A percentile compares a stretch with the other conserved stretches of the same genome.
Evolutionary conservation across 2,888 invertebrate species (phyloP).

Genomic region (Aspidiotus destructor): DNA sequence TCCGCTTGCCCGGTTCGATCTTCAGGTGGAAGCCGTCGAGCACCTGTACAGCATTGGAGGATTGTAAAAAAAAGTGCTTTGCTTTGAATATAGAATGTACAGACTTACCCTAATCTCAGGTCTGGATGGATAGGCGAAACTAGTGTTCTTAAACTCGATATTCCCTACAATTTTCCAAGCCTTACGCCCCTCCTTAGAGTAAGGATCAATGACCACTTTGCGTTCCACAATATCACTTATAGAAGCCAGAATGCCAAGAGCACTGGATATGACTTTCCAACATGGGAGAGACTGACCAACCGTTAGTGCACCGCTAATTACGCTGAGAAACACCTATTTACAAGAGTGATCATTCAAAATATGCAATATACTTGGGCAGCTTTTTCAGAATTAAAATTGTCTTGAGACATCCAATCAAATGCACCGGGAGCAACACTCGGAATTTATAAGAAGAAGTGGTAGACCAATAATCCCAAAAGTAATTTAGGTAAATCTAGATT

Average conservation of each 20-base stretch:
- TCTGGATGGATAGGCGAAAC: constrained; percentile 73
- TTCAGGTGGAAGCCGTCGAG: constrained; percentile 56
- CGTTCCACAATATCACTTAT: constrained; percentile 68
- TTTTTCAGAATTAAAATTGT: too few species aligned
- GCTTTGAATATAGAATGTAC: constrained; percentile 39
- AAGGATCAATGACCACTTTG: constrained; percentile 62
- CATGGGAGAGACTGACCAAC: constrained; percentile 77
- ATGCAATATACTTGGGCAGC: too few species aligned
- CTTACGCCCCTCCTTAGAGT: constrained; percentile 50
- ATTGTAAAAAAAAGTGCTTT: too few species aligned
- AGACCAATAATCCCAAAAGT: too few species aligned
- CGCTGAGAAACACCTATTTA: constrained; percentile 66
- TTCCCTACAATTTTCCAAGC: constrained; percentile 46
- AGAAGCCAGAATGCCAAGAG: constrained; percentile 67
- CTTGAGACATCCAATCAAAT: background rate
- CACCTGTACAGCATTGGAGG: constrained; percentile 42
- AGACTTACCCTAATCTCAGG: constrained; percentile 46
- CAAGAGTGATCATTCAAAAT: background rate
- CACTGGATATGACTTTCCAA: constrained; percentile 67
- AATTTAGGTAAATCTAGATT: too few species aligned
- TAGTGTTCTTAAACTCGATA: constrained; percentile 61
- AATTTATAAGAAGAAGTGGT: too few species aligned
- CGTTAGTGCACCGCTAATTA: constrained; percentile 62
- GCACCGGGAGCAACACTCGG: too few species aligned
- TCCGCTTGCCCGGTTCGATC: constrained; percentile 61